Evolutionary conservation across 2,888 invertebrate species (phyloP).

Genomic region (Caenorhabditis sp.): DNA sequence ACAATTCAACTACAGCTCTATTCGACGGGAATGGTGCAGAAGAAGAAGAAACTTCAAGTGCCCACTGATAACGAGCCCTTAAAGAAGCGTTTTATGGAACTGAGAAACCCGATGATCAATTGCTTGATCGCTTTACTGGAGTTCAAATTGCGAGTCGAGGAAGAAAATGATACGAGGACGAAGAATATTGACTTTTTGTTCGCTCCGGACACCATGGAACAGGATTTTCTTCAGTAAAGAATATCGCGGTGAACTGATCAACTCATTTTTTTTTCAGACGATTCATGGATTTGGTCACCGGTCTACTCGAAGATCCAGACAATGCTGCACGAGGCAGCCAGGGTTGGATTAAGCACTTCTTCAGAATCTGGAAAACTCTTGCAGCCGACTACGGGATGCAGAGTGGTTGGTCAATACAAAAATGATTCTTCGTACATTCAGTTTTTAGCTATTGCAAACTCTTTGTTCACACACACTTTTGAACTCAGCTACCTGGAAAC

Average conservation of each 20-base stretch:
- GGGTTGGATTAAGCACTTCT: slow-evolving; percentile 25
- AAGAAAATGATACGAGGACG: slow-evolving; percentile 5
- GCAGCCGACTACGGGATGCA: slow-evolving; percentile 23
- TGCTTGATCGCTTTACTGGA: slow-evolving; percentile 36
- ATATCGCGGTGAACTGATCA: neutral
- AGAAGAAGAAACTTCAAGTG: slow-evolving; percentile 1
- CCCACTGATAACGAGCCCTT: too few relatives aligned
- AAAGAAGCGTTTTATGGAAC: too few relatives aligned
- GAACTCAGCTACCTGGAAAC: slow-evolving; percentile 54
- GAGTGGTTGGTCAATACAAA: slow-evolving; percentile 14
- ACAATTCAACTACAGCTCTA: slow-evolving; percentile 45
- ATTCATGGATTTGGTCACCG: slow-evolving; percentile 46
- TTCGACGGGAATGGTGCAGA: neutral
- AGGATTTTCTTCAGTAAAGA: slow-evolving; percentile 22
- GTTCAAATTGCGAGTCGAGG: slow-evolving; percentile 8
- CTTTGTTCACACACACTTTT: slow-evolving; percentile 63
- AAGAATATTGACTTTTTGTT: slow-evolving; percentile 25
- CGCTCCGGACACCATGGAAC: slow-evolving; percentile 31
- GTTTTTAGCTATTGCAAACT: slow-evolving; percentile 62
- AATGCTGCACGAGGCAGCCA: slow-evolving; percentile 24
- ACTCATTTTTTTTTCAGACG: slow-evolving; percentile 13
- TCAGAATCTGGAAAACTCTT: slow-evolving; percentile 29
- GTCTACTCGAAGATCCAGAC: slow-evolving; percentile 57
- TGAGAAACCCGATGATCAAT: slow-evolving; percentile 46
- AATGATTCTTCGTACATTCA: neutral